Base-by-base conservation (phyloP, 2,113 vertebrate species). In the Tragelaphus buxtoni region DNA sequence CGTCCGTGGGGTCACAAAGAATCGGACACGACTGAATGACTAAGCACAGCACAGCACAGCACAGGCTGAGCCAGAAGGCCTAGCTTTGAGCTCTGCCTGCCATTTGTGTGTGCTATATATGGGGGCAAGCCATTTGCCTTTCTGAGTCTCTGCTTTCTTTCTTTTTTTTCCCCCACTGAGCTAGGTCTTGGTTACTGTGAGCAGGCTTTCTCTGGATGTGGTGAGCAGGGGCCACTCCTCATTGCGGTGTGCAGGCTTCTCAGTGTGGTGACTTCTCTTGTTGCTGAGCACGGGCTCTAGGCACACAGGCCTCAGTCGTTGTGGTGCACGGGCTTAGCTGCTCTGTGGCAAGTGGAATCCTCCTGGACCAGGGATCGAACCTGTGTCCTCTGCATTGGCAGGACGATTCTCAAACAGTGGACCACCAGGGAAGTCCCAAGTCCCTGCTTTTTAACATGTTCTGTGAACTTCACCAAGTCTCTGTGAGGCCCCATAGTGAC, bases 91-190 rank as follows among this genome's bases (percentile, higher is more conserved):
- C 61, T 28, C 12, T 42, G 9, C 45, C 55, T 22, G 1, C 4
- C 51, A 1, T 11, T 22, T 8, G 1, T 4, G 16, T 55, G 72
- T 1, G 1, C n/a, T 7, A 1, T 4, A 13, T 39, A 12, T 13
- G 24, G 32, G 85, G 35, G 22, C 7, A 53, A 20, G 69, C 1
- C 12, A 30, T 30, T 28, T n/a, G 2, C 17, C 16, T 45, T 58
- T 82, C 51, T 0, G 35, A 22, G 6, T 74, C 22, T 74, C 35
- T 42, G 69, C 35, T 42, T 42, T 24, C 69, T 24, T 74, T 7
- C 35, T 72, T 24, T 4, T 0, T 2, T 3, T 5, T 0, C 18
- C 30, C 14, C 18, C 2, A 11, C 65, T 22, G n/a, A 0, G 5
- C 35, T 24, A 12, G 35, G 69, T 42, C 35, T 42, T 13, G 20